Conservation (phyloP, 2,797 vertebrate species). For the Lagorchestes hirsutus region DNA sequence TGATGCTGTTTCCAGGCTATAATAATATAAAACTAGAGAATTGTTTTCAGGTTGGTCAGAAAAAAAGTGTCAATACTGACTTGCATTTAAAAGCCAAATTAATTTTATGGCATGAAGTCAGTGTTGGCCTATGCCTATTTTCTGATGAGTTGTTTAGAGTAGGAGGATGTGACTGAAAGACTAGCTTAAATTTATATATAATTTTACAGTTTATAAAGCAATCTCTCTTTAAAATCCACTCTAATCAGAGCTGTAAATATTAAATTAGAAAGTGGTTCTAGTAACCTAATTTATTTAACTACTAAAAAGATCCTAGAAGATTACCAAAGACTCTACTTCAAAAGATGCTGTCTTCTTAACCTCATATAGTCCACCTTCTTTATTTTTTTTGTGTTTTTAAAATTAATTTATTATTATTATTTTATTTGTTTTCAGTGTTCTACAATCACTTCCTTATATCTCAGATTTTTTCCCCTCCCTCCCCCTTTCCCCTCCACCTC, state of each 20-base stretch:
- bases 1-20: background rate
- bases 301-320: constrained; percentile 15
- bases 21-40: background rate
- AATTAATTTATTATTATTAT: too few relatives aligned
- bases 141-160: constrained; percentile 22
- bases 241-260: constrained; percentile 4
- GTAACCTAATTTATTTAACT: constrained; percentile 50
- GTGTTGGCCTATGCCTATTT: background rate
- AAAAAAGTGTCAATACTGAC: background rate
- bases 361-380: background rate
- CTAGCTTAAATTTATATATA: background rate
- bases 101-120: constrained; percentile 34
- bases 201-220: constrained; percentile 15
- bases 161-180: constrained; percentile 4
- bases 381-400: background rate
- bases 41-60: constrained; percentile 34
- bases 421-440: too few relatives aligned
- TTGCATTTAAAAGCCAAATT: constrained; percentile 51
- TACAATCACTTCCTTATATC: too few relatives aligned
- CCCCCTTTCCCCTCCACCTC: too few relatives aligned
- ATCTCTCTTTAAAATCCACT: constrained; percentile 32
- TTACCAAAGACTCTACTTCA: background rate
- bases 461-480: too few relatives aligned
- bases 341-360: background rate
- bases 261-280: constrained; percentile 14